Evolutionary conservation across 2,888 invertebrate genomes (phyloP).

Genomic region (Carabus problematicus): DNA sequence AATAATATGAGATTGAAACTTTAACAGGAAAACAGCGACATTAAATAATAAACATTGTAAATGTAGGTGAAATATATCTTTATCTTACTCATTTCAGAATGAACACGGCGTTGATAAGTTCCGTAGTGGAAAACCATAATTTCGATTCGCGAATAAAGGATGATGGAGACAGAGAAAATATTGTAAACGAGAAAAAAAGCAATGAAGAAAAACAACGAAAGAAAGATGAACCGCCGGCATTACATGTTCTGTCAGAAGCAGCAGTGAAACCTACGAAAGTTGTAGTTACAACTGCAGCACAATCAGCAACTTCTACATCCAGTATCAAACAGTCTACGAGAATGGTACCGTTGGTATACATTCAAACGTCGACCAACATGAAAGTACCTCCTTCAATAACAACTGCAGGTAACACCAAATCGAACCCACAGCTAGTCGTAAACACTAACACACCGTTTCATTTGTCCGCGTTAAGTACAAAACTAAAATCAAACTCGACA

Average conservation of each 20-base stretch:
- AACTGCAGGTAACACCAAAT: slow-evolving; percentile 29
- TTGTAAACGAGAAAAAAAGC: background rate
- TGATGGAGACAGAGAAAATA: slow-evolving; percentile 9
- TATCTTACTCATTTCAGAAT: slow-evolving; percentile 30
- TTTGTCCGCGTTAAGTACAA: slow-evolving; percentile 43
- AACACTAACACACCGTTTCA: slow-evolving; percentile 43
- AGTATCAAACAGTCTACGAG: slow-evolving; percentile 20
- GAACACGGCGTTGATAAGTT: slow-evolving; percentile 33
- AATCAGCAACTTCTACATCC: background rate
- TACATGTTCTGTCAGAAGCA: slow-evolving; percentile 22
- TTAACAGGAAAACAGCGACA: too few species aligned
- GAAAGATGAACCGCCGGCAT: slow-evolving; percentile 30
- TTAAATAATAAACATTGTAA: too few species aligned
- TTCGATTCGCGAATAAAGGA: slow-evolving; percentile 28
- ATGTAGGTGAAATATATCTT: slow-evolving; percentile 4
- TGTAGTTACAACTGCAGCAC: slow-evolving; percentile 12
- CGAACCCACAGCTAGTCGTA: slow-evolving; percentile 41
- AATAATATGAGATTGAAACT: too few species aligned
- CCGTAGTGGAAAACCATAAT: slow-evolving; percentile 23
- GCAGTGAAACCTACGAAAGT: slow-evolving; percentile 4
- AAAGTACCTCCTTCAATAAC: slow-evolving; percentile 28
- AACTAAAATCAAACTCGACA: slow-evolving; percentile 40
- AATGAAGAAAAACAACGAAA: slow-evolving; percentile 18
- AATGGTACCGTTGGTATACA: slow-evolving; percentile 35
- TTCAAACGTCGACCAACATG: slow-evolving; percentile 31